Evolutionary conservation across 2,888 invertebrate genomes (phyloP).

Genomic region (Mythimna loreyi): DNA sequence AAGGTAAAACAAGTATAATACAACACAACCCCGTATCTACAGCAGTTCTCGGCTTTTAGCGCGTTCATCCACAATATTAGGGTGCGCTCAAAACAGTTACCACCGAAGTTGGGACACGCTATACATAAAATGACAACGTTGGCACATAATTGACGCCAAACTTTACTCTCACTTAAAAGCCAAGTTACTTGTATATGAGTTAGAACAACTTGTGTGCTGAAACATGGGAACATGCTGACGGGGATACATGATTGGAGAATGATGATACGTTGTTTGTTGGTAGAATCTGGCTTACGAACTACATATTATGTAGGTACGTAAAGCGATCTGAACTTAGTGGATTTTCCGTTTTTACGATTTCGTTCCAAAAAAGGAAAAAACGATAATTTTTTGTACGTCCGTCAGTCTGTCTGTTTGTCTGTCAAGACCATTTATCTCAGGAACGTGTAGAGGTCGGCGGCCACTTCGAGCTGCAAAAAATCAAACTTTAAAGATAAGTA

Average conservation of each 20-base stretch:
- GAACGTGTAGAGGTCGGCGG: too few species aligned
- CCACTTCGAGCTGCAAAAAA: too few species aligned
- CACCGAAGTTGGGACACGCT: slow-evolving; percentile 12
- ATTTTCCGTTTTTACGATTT: too few species aligned
- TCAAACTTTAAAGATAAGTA: too few species aligned
- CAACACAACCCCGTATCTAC: neutral
- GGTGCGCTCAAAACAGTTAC: slow-evolving; percentile 2
- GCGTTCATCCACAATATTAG: neutral
- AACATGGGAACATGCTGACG: neutral
- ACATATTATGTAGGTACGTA: too few species aligned
- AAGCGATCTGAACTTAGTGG: too few species aligned
- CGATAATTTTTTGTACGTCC: too few species aligned
- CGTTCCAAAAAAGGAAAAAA: too few species aligned
- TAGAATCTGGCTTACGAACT: neutral
- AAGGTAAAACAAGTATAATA: neutral
- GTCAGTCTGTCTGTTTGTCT: too few species aligned
- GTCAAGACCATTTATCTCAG: too few species aligned
- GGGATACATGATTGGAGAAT: neutral
- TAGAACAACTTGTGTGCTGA: slow-evolving; percentile 6
- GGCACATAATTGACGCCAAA: slow-evolving; percentile 39
- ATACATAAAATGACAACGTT: slow-evolving; percentile 24
- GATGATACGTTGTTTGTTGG: neutral
- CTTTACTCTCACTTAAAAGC: slow-evolving; percentile 45
- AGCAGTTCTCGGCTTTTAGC: neutral
- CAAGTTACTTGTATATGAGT: slow-evolving; percentile 19